Evolutionary conservation across 2,113 vertebrate genomes (phyloP).

Genomic region (Crotalus tigris): DNA sequence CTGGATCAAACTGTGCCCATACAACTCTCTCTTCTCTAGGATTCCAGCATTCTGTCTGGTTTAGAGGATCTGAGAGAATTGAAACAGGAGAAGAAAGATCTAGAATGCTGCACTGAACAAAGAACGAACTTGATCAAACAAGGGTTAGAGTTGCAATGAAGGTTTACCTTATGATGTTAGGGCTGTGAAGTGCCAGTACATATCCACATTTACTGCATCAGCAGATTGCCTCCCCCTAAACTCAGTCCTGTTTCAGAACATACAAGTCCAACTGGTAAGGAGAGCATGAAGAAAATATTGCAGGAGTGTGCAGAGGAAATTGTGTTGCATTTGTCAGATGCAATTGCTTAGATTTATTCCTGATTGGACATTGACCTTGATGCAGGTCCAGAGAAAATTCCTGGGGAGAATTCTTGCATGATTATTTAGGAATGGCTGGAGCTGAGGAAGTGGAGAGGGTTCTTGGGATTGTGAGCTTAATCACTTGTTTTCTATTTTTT

Average conservation of each 20-base stretch:
- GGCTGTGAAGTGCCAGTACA: too few relatives aligned
- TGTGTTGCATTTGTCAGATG: not conserved
- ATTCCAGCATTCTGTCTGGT: not conserved
- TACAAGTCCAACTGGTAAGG: not conserved
- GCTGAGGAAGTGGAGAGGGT: not conserved
- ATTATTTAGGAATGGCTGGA: not conserved
- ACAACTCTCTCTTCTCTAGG: not conserved
- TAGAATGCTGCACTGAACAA: not conserved
- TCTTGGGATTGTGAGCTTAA: not conserved
- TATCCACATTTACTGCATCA: not conserved
- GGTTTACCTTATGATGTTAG: too few relatives aligned
- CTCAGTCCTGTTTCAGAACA: not conserved
- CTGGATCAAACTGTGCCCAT: too few relatives aligned
- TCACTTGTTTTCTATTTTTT: not conserved
- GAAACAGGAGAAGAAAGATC: not conserved
- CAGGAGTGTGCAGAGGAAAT: not conserved
- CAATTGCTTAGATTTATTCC: not conserved
- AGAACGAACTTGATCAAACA: not conserved
- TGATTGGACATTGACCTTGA: not conserved
- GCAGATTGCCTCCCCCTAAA: not conserved
- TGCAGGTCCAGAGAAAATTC: not conserved
- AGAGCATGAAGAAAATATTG: not conserved
- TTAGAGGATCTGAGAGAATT: not conserved
- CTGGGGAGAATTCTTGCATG: not conserved
- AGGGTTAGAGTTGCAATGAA: too few relatives aligned